These are phyloP conservation scores for Tursiops truncatus DNA, from an alignment of 2,113 vertebrate species.

Conservation along the genomic window DNA sequence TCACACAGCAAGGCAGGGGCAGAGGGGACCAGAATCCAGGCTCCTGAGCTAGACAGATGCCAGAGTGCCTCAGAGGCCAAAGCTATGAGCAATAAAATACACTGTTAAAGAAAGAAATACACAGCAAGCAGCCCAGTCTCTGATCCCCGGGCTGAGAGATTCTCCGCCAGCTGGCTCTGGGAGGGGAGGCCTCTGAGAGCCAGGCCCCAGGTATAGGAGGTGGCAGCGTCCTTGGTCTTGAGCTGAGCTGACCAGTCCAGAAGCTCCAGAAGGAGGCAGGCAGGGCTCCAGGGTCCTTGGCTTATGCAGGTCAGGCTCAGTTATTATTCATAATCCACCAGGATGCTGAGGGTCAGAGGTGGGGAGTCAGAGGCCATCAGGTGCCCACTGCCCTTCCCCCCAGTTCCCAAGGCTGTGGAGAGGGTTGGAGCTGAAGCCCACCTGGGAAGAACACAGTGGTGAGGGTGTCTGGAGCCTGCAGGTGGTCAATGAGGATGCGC, in stretches of 20 bases:
- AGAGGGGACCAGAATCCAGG: not conserved
- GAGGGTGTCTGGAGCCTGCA: constrained; percentile 92
- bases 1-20: not conserved
- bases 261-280: constrained; percentile 31
- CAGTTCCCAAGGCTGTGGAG: not conserved
- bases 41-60: constrained; percentile 11
- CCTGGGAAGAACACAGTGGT: constrained; percentile 96
- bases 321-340: constrained; percentile 98
- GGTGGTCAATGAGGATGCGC: constrained; percentile 89
- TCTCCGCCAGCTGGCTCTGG: not conserved
- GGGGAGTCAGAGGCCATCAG: constrained; percentile 1
- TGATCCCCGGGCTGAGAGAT: constrained; percentile 29
- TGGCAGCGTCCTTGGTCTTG: not conserved
- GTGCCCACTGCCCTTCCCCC: not conserved
- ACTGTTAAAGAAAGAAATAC: not conserved
- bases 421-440: constrained; percentile 63
- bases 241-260: constrained; percentile 31
- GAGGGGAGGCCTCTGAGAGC: not conserved
- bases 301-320: constrained; percentile 75
- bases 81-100: constrained; percentile 38
- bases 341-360: constrained; percentile 87
- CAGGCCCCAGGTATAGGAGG: not conserved
- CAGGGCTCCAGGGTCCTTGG: not conserved
- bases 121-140: constrained; percentile 34
- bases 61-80: not conserved